phyloP scores from a whole-genome alignment of 2,888 invertebrate species.

The Baccha elongata region DNA sequence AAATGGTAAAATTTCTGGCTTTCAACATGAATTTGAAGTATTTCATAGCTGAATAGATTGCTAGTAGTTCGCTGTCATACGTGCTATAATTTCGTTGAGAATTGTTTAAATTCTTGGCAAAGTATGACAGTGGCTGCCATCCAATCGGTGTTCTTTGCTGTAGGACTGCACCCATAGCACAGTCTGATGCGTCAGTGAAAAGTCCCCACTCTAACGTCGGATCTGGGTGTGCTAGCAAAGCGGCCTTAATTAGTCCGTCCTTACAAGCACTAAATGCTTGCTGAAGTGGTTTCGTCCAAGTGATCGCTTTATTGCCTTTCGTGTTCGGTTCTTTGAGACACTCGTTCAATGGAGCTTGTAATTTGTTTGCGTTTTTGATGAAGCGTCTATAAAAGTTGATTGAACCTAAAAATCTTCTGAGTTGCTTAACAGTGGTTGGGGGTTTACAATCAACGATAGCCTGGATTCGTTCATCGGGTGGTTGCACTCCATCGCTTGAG shows the following conservation, averaged over 20 bases:
- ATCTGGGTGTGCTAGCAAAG: conserved; percentile 28
- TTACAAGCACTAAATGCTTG: conserved; percentile 10
- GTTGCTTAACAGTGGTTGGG: conserved; percentile 72
- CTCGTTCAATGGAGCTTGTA: conserved; percentile 36
- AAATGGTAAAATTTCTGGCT: too few relatives aligned
- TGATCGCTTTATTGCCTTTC: conserved; percentile 3
- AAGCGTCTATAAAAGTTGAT: conserved; percentile 78
- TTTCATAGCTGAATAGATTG: too few relatives aligned
- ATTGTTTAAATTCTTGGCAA: conserved; percentile 1
- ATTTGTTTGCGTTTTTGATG: conserved; percentile 67
- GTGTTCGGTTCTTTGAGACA: conserved; percentile 22
- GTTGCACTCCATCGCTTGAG: conserved; percentile 75
- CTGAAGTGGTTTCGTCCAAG: neutral
- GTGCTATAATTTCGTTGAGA: neutral
- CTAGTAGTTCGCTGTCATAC: too few relatives aligned
- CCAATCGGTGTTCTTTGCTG: conserved; percentile 7
- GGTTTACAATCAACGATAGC: conserved; percentile 75
- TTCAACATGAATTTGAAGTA: too few relatives aligned
- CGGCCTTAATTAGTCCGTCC: conserved; percentile 15
- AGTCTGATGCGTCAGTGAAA: conserved; percentile 26
- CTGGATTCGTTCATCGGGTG: conserved; percentile 76
- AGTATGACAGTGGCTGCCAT: conserved; percentile 10
- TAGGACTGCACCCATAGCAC: conserved; percentile 12
- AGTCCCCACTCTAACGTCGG: too few relatives aligned
- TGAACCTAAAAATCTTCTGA: conserved; percentile 76